Evolutionary conservation across 1,140 invertebrate species (phyloP).

Genomic region (Ptiloglossa arizonensis): DNA sequence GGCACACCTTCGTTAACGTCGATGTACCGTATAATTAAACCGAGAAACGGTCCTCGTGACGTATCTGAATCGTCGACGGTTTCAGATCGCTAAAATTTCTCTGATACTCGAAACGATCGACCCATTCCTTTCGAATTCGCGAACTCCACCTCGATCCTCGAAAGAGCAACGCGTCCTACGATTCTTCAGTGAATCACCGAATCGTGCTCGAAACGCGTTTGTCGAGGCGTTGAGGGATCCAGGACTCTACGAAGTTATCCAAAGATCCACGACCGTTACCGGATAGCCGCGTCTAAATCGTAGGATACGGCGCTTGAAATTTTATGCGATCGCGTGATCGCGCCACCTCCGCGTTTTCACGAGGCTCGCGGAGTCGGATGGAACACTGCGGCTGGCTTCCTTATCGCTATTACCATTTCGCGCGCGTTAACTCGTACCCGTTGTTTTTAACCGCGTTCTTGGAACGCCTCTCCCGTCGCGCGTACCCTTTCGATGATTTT

Average conservation of each 20-base stretch:
- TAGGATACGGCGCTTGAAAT: conserved; percentile 49
- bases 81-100: conserved; percentile 12
- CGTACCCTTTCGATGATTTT: background rate
- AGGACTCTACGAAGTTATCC: background rate
- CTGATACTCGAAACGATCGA: too few relatives aligned
- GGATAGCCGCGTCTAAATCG: conserved; percentile 38
- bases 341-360: conserved; percentile 44
- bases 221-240: background rate
- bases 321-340: conserved; percentile 63
- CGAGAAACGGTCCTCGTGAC: conserved; percentile 17
- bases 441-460: background rate
- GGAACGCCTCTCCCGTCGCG: background rate
- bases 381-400: conserved; percentile 26
- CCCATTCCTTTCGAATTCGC: background rate
- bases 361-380: conserved; percentile 32
- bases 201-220: background rate
- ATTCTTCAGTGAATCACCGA: background rate
- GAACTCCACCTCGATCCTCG: too few relatives aligned
- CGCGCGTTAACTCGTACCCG: background rate
- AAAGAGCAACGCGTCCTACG: too few relatives aligned
- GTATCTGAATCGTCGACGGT: too few relatives aligned
- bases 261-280: background rate
- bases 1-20: conserved; percentile 27
- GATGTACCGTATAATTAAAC: conserved; percentile 53
- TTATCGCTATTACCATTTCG: conserved; percentile 54